These are phyloP conservation scores for Pipistrellus pipistrellus DNA, from an alignment of 2,797 vertebrate genomes.

Conservation along the genomic window DNA sequence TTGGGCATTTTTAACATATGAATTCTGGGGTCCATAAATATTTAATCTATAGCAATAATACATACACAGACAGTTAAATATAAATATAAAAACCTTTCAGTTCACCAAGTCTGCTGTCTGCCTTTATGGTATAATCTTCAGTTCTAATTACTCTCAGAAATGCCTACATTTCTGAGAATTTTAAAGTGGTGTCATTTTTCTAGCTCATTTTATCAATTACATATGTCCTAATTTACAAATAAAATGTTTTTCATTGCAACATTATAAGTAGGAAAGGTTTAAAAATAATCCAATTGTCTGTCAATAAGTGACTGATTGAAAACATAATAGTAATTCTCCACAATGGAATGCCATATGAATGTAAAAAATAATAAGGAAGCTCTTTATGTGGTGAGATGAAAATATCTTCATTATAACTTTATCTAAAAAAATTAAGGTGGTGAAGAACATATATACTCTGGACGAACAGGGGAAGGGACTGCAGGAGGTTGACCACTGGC, in stretches of 20 bases:
- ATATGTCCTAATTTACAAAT: neutral
- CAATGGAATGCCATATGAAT: neutral
- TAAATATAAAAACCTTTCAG: neutral
- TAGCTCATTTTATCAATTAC: neutral
- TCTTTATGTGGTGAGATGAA: neutral
- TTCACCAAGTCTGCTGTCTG: neutral
- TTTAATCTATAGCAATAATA: neutral
- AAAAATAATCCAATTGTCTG: neutral
- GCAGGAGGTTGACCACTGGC: fast-evolving
- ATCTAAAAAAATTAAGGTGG: constrained; percentile 13
- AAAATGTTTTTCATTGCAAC: neutral
- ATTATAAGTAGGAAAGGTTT: neutral
- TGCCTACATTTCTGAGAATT: constrained; percentile 28
- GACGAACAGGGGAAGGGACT: too few species aligned
- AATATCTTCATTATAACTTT: neutral
- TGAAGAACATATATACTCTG: neutral
- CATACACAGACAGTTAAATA: neutral
- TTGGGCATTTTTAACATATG: neutral
- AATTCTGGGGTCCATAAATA: neutral
- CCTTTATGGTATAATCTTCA: neutral
- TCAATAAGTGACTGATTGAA: neutral
- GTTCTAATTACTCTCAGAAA: constrained; percentile 1
- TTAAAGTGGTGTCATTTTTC: constrained; percentile 11
- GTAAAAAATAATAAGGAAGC: neutral
- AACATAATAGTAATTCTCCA: neutral